Evolutionary conservation across 1,140 invertebrate species (phyloP).

Genomic region (Ostrea denselamellosa): DNA sequence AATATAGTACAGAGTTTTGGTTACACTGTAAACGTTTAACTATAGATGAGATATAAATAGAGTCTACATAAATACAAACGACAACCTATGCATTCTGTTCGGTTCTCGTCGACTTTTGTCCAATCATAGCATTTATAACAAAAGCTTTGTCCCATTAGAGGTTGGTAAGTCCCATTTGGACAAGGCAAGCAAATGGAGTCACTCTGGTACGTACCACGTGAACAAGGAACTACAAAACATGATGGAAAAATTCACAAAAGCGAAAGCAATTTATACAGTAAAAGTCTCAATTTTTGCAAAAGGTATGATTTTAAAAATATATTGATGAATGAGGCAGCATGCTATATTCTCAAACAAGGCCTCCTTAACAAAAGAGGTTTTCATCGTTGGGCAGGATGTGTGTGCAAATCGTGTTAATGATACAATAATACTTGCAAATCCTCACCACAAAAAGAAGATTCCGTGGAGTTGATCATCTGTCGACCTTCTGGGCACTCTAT

Average conservation of each 20-base stretch:
- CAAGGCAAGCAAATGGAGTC: not conserved
- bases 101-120: not conserved
- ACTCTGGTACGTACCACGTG: not conserved
- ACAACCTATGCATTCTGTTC: not conserved
- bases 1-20: not conserved
- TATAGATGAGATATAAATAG: no score
- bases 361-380: no score
- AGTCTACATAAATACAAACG: not conserved
- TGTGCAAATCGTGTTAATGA: no score
- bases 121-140: conserved; percentile 13
- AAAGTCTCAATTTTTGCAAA: no score
- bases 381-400: no score
- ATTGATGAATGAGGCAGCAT: no score
- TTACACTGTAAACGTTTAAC: no score
- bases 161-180: conserved; percentile 11
- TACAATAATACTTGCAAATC: no score
- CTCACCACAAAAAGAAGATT: not conserved
- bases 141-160: not conserved
- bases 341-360: no score
- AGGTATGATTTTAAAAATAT: no score
- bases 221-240: not conserved
- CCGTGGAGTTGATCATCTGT: not conserved
- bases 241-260: not conserved
- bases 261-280: not conserved
- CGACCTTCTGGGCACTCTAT: not conserved